Evolutionary conservation across 2,888 invertebrate genomes (phyloP), one percentile per base, ranked within the genome.

Genomic region (Protodeltote pygarga): DNA sequence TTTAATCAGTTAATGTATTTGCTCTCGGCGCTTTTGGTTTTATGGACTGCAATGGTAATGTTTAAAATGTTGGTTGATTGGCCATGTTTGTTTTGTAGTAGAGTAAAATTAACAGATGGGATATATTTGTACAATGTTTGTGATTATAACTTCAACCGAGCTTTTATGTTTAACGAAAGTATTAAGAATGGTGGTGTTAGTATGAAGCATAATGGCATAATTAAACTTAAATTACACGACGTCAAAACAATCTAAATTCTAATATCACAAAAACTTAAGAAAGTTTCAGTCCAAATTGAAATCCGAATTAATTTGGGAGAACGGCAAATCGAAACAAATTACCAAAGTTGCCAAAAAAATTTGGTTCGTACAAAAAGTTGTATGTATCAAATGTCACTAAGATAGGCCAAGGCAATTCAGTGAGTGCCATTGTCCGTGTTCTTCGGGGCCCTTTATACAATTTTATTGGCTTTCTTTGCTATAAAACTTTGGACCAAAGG

Each of bases 1-100:
- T 81, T 85, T 86, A 87, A 89, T 89, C 87, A 83, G 85, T 83
- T 86, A 87, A 89, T 89, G 87, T 81, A 80, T 81, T 76, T 79
- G 77, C 77, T 73, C 65, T 65, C 53, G 61, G 61, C 68, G 77
- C 75, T 78, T 78, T 78, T 51, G 27, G 71, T 77, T 82, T 86
- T 87, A 83, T 86, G 75, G 79, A 75, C 73, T 75, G 76, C 75
- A 78, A 74, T 76, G 67, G 71, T 64, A 64, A 66, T 69, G 60
- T 75, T 79, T 76, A 73, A 79, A 79, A 51, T 20, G 23, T 40
- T 31, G 40, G 33, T 29, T 48, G 65, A 52, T 57, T 59, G 54
- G 35, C 35, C 51, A 40, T 57, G 49, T 62, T 60, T 39, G 60
- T 44, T 44, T 61, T 47, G 33, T 45, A 31, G 28, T 17, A 47